Conservation (phyloP, 2,888 invertebrate species). For the Ernsta delagoae region DNA sequence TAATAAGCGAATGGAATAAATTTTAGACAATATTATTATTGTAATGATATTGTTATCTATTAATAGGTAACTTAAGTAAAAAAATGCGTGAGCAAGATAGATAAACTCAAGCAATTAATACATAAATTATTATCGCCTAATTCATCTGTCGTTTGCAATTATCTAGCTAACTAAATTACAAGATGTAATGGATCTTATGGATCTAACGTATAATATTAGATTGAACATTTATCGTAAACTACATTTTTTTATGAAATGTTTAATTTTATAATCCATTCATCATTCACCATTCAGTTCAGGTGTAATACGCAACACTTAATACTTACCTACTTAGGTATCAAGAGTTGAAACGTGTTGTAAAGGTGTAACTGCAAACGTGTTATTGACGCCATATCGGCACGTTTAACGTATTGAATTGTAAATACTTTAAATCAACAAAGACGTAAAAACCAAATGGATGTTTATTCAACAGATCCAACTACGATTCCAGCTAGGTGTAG, state of each 20-base stretch:
- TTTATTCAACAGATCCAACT: constrained; percentile 10
- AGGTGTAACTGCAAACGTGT: constrained; percentile 12
- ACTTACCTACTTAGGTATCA: neutral
- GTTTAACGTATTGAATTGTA: constrained; percentile 8
- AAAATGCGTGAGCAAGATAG: too few relatives aligned
- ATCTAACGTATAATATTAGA: too few relatives aligned
- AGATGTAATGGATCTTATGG: too few relatives aligned
- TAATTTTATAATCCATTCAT: neutral
- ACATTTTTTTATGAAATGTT: neutral
- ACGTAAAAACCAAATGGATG: constrained; percentile 14
- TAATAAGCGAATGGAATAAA: too few relatives aligned
- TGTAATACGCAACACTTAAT: neutral
- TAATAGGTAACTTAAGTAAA: too few relatives aligned
- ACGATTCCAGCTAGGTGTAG: constrained; percentile 10
- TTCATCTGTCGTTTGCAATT: too few relatives aligned
- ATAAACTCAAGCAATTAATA: too few relatives aligned
- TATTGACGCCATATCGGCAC: constrained; percentile 17
- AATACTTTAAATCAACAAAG: constrained; percentile 10
- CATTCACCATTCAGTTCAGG: neutral
- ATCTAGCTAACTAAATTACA: too few relatives aligned
- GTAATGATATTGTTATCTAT: too few relatives aligned
- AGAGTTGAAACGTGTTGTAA: constrained; percentile 1
- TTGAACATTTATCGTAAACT: too few relatives aligned
- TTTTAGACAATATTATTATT: too few relatives aligned
- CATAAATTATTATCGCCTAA: too few relatives aligned